A percentile compares a stretch with the other conserved stretches of the same genome.
Conservation (phyloP, 2,888 invertebrate genomes). For the Drosophila anomalata region DNA sequence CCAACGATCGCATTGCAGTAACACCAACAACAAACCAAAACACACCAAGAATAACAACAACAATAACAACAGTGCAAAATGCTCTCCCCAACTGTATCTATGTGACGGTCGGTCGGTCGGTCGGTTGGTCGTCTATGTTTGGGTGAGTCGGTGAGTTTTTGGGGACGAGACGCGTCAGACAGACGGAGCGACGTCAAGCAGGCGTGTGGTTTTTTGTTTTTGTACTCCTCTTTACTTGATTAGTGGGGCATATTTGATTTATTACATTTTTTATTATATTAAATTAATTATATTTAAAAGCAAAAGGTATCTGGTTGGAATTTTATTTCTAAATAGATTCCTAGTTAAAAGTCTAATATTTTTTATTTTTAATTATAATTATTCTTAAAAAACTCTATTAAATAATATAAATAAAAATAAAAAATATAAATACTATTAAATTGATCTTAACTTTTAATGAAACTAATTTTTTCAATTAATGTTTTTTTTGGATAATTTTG, state of each 20-base stretch:
- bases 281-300: not conserved
- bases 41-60: conserved; percentile 40
- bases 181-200: conserved; percentile 66
- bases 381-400: no score
- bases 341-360: no score
- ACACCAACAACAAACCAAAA: conserved; percentile 28
- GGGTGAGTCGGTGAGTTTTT: conserved; percentile 34
- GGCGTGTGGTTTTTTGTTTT: conserved; percentile 27
- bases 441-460: no score
- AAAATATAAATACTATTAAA: no score
- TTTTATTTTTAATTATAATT: no score
- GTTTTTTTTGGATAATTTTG: no score
- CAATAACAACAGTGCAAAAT: conserved; percentile 36
- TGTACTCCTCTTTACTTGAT: not conserved
- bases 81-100: conserved; percentile 28
- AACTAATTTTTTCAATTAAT: no score
- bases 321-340: no score
- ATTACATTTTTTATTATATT: not conserved
- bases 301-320: no score
- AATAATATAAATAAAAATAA: no score
- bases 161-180: conserved; percentile 63
- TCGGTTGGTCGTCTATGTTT: not conserved
- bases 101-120: conserved; percentile 2
- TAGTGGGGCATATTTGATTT: not conserved
- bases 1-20: conserved; percentile 64